Evolutionary conservation across 2,113 vertebrate genomes (phyloP), one percentile per base, ranked within the genome.

Genomic region (Orthonyx spaldingii): DNA sequence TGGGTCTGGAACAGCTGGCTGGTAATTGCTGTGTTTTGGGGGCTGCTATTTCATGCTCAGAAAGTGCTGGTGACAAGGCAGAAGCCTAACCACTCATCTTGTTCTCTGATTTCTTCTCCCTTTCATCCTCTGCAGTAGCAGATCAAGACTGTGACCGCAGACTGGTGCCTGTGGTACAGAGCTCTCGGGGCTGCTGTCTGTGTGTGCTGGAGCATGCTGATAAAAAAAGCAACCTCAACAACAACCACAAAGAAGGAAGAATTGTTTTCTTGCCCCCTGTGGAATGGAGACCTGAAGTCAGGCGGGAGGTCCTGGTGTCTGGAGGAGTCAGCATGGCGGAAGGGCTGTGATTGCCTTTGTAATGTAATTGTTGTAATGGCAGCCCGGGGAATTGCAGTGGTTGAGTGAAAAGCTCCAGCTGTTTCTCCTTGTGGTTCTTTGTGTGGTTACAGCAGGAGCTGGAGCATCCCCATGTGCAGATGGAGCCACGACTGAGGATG

Each of bases 281-380:
- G 79, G 85, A 81, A 78, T 17, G 28, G 79, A 89, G 92, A 90
- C 83, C 90, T 92, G 52, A 81, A 93, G 69, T 50, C 72, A 86
- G 79, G 85, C 60, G 0, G 95, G 88, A 96, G 79, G 87, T 88
- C 93, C 42, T 90, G 59, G 63, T 85, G 87, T 90, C 87, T 94
- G 84, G 84, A 90, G 79, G 60, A 91, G 76, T 56, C 14, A 2
- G 27, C 47, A 4, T n/a, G 74, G 81, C 8, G 2, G 79, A 80
- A 89, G 39, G 84, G 74, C 72, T 90, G 80, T 75, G 85, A 90
- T 75, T 86, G 88, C 83, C 64, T 87, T 87, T 95, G 76, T 65
- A 76, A 77, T 47, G 52, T 89, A 92, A 96, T 96, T 96, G 84
- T 85, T 64, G 42, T 95, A 89, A 96, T 94, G 71, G 42, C 82